Evolutionary conservation across 2,888 invertebrate species (phyloP), one percentile per base, ranked within the genome.

Genomic region (Syritta pipiens): DNA sequence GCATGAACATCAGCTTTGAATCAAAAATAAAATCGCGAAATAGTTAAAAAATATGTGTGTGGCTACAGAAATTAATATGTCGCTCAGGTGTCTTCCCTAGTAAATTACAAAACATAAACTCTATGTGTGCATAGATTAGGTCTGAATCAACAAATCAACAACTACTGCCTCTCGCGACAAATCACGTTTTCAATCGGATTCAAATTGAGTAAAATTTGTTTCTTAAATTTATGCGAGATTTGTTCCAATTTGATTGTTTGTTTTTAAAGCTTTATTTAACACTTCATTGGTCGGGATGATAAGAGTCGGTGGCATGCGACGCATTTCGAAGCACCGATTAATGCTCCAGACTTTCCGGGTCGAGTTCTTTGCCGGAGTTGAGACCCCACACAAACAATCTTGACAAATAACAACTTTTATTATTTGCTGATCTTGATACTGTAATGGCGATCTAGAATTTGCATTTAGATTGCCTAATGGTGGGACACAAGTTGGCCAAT

Each of bases 331-430:
- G 26, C 20, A 32, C 42, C 48, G 55, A 67, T 49, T 68, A 22
- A 49, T 42, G 24, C n/a, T 10, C 6, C 26, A 19, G 24, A 51
- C 59, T 69, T 69, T 57, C 69, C 59, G 69, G 49, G 42, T 60
- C 49, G 59, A 35, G 35, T 20, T 20, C 44, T 42, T 30, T n/a
- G n/a, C n/a, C n/a, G 14, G 32, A 17, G 51, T 17, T 28, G 32
- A 40, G 26, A 20, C 17, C 17, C 9, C 44, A 17, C 37, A 28
- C 37, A 1, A 17, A 7, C 37, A 17, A 32, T 10, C 49, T 51
- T 63, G 63, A 7, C 19, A 55, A 42, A 42, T 42, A n/a, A n/a
- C 10, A 17, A 22, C 42, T 19, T 53, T 44, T 17, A 20, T 44
- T 10, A 9, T 10, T 30, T 19, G 12, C 14, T 0, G 17, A 6